Evolutionary conservation across 2,797 vertebrate genomes (phyloP), one percentile per base, ranked within the genome.

Genomic region (Neostethus bicornis): DNA sequence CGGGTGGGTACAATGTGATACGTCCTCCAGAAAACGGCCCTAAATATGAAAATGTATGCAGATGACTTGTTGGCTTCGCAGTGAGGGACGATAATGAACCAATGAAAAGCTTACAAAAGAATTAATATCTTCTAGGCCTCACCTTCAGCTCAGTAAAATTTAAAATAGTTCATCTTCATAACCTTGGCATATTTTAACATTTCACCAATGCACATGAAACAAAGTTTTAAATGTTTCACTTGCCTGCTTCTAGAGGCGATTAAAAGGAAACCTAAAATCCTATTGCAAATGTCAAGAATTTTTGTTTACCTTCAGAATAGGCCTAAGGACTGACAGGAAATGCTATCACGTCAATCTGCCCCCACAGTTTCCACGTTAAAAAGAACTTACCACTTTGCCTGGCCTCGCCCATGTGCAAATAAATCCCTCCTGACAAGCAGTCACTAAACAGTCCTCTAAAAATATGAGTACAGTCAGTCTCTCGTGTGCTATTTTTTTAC

Each of bases 331-430:
- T 34, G 55, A 79, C 60, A 65, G 49, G 51, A 35, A 54, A 44
- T 13, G 20, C 44, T 3, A 58, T 47, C 34, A 51, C 51, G 71
- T 74, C 13, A 49, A 67, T 56, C 58, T 61, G 28, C 42, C n/a
- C 49, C 51, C 73, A 75, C 67, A 77, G 69, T 68, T 80, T 75
- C 77, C 67, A 29, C 74, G 69, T 90, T 81, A 90, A 85, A 90
- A 85, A 68, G 87, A 88, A 96, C 96, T 97, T 93, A 97, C 96
- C 97, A 96, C 95, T 95, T 99, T 98, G 87, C 97, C 97, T 75
- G 97, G 96, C 93, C 97, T 93, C 87, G 96, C 96, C 97, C 97
- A 99, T 87, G 97, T 99, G 96, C 97, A 99, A 95, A 99, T 92
- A 93, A 99, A 99, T 85, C 97, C 97, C 90, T 99, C 97, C 94